Conservation (phyloP, 1,140 invertebrate genomes). For the Drosophila willistoni region DNA sequence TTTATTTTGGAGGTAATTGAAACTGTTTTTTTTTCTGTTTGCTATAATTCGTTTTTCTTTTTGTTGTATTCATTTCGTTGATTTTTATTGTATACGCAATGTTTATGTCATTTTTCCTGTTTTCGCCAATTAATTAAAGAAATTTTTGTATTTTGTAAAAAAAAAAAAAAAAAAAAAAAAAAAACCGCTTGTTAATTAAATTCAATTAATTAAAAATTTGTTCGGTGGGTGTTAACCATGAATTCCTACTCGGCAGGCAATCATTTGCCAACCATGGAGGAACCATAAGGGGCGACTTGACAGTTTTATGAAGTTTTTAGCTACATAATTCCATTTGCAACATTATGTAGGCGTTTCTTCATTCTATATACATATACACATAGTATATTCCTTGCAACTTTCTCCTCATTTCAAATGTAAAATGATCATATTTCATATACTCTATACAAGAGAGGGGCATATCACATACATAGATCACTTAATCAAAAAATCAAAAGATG, state of each 20-base stretch:
- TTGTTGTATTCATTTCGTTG: background rate
- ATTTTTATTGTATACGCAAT: slow-evolving; percentile 11
- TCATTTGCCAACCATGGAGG: too few species aligned
- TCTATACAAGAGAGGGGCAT: background rate
- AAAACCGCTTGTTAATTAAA: slow-evolving; percentile 13
- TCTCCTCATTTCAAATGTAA: slow-evolving; percentile 15
- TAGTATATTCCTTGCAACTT: background rate
- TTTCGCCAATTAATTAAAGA: slow-evolving; percentile 11
- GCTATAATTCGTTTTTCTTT: slow-evolving; percentile 5
- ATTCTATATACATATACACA: background rate
- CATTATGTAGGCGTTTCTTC: slow-evolving; percentile 17
- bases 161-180: background rate
- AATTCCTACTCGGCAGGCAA: background rate
- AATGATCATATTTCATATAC: background rate
- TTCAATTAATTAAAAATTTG: slow-evolving; percentile 39
- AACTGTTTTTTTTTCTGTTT: slow-evolving; percentile 54
- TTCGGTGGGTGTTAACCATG: slow-evolving; percentile 12
- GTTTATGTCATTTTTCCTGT: background rate
- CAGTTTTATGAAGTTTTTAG: slow-evolving; percentile 19
- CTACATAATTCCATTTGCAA: slow-evolving; percentile 24
- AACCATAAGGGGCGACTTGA: background rate
- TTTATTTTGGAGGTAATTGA: slow-evolving; percentile 51
- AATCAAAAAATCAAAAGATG: too few species aligned
- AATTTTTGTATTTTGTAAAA: slow-evolving; percentile 4
- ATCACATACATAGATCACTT: too few species aligned